Evolutionary conservation across 2,113 vertebrate species (phyloP).

Genomic region (Poecile atricapillus): DNA sequence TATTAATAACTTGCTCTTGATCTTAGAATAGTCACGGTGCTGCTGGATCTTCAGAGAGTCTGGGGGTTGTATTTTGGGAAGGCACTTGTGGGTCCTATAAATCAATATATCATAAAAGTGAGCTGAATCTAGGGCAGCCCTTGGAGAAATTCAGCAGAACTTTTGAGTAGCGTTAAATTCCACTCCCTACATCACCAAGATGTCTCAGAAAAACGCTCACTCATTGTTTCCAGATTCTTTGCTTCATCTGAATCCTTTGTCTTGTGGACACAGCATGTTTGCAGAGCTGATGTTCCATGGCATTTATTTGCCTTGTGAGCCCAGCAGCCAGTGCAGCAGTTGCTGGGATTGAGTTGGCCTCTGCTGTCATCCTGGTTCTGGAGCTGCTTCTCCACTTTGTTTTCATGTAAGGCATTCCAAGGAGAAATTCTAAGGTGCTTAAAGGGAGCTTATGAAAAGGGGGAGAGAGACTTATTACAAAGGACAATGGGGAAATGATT

Average conservation of each 20-base stretch:
- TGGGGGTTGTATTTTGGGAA: not conserved
- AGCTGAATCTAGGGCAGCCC: not conserved
- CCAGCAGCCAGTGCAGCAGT: not conserved
- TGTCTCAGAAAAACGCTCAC: not conserved
- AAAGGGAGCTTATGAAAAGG: not conserved
- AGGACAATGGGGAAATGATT: not conserved
- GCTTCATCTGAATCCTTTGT: not conserved
- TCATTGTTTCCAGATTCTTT: not conserved
- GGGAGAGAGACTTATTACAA: not conserved
- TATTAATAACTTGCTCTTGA: slow-evolving; percentile 24
- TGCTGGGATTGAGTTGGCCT: not conserved
- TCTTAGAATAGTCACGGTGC: not conserved
- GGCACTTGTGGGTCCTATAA: not conserved
- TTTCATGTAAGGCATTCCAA: not conserved
- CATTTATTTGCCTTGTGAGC: not conserved
- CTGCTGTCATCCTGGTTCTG: not conserved
- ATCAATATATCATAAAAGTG: not conserved
- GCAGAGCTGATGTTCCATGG: not conserved
- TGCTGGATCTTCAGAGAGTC: not conserved
- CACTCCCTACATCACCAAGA: not conserved
- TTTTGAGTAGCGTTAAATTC: not conserved
- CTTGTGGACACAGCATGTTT: not conserved
- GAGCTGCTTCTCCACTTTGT: not conserved
- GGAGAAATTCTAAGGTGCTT: not conserved
- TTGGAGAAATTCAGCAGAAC: not conserved